A percentile compares a stretch with the other conserved stretches of the same genome.
Evolutionary conservation across 2,113 vertebrate species (phyloP).

Genomic region (Esox niger): DNA sequence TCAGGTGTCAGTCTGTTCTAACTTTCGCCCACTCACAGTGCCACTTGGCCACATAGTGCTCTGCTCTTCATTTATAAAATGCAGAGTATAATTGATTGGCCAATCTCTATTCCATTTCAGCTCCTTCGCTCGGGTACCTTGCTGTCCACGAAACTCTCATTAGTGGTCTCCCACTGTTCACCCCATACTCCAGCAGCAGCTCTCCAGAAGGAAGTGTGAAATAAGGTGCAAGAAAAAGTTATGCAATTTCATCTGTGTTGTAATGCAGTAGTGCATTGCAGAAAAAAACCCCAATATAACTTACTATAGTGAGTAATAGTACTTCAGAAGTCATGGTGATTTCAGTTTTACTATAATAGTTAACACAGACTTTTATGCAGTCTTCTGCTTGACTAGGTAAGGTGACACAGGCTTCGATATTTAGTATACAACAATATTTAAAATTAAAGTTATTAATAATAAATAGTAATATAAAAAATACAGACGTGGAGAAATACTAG

Average conservation of each 20-base stretch:
- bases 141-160: background rate
- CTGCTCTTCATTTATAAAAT: slow-evolving; percentile 1
- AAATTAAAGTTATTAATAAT: no score
- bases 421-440: background rate
- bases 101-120: background rate
- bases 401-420: background rate
- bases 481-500: background rate
- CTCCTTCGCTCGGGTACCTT: background rate
- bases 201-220: background rate
- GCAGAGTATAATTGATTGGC: background rate
- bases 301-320: no score
- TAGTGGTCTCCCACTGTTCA: background rate
- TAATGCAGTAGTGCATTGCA: background rate
- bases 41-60: background rate
- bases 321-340: background rate
- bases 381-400: no score
- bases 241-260: background rate
- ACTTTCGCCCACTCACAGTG: background rate
- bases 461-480: no score
- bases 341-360: background rate
- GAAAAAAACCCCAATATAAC: background rate
- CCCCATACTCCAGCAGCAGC: background rate
- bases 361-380: background rate
- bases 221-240: background rate
- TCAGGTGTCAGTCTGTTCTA: background rate